These are phyloP conservation scores for Australoheros scitulus DNA, from an alignment of 2,113 vertebrate species.

Conservation along the genomic window DNA sequence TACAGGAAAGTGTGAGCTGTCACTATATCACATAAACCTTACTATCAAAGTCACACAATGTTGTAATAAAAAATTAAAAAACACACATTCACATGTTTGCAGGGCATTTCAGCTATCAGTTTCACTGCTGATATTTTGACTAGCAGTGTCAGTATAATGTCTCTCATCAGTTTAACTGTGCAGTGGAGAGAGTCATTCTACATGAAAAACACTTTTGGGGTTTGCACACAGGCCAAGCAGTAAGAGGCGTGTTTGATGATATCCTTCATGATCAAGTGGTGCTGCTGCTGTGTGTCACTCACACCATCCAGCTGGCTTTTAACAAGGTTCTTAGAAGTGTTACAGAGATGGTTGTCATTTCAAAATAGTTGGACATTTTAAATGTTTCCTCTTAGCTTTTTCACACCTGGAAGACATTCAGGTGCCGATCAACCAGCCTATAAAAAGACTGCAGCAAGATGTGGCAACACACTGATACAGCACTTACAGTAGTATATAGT, in stretches of 20 bases:
- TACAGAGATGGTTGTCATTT: not conserved
- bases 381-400: not conserved
- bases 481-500: not conserved
- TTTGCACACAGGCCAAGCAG: not conserved
- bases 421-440: not conserved
- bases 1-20: not conserved
- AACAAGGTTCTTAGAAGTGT: not conserved
- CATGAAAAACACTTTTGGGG: not conserved
- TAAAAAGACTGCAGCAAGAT: not conserved
- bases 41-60: not conserved
- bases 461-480: not conserved
- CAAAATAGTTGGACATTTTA: not conserved
- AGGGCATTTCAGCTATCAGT: not conserved
- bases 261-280: not conserved
- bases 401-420: not conserved
- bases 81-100: not conserved
- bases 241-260: not conserved
- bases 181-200: not conserved
- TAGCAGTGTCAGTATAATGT: conserved; percentile 5
- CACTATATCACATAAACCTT: not conserved
- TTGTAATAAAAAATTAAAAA: not conserved
- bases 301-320: conserved; percentile 1
- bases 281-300: not conserved
- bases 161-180: not conserved
- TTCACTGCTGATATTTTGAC: not conserved